phyloP scores from a whole-genome alignment of 1,140 invertebrate genomes.

The Brachionus calyciflorus region DNA sequence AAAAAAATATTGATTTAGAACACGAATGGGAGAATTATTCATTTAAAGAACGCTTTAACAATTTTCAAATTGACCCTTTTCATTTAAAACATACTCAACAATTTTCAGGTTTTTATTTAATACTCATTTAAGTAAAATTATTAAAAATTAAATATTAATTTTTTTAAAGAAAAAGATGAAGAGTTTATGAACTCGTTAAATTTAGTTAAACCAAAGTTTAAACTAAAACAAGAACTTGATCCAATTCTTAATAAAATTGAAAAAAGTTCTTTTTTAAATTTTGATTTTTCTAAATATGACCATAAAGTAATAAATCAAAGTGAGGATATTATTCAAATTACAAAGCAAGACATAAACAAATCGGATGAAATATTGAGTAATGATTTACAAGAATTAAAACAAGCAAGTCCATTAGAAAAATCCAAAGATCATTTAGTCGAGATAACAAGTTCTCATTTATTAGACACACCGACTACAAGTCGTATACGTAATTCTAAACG shows the following conservation, averaged over 20 bases:
- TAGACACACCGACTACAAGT: background rate
- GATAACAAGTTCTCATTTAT: background rate
- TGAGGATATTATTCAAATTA: background rate
- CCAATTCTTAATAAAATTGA: background rate
- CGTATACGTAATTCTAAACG: background rate
- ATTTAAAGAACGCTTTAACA: background rate
- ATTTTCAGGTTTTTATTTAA: no score
- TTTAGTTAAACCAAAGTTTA: background rate
- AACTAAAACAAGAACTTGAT: background rate
- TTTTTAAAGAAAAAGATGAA: background rate
- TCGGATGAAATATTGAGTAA: background rate
- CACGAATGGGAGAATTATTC: no score
- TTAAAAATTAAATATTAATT: background rate
- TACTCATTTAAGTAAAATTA: no score
- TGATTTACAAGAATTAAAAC: background rate
- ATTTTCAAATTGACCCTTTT: no score
- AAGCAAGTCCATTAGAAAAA: background rate
- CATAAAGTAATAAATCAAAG: background rate
- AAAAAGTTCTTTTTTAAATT: background rate
- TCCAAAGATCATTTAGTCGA: background rate
- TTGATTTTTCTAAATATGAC: conserved; percentile 5
- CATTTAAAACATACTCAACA: no score
- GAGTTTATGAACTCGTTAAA: background rate
- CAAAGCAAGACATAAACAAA: background rate
- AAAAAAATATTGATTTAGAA: no score